phyloP scores from a whole-genome alignment of 1,140 invertebrate species.

The Drosophila sucinea region DNA sequence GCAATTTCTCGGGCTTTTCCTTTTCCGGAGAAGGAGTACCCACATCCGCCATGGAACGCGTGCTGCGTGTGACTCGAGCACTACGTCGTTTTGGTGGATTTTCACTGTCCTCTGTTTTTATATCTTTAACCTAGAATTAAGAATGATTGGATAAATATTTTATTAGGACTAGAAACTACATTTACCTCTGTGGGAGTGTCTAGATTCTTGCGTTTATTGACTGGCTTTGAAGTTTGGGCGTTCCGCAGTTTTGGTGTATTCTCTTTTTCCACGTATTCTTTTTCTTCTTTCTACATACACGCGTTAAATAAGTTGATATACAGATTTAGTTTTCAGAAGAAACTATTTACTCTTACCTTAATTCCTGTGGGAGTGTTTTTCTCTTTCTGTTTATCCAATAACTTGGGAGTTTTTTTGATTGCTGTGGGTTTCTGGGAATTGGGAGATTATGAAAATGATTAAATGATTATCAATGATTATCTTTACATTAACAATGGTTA shows the following conservation, averaged over 20 bases:
- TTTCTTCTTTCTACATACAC: slow-evolving; percentile 12
- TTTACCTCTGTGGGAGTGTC: slow-evolving; percentile 58
- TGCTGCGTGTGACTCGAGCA: slow-evolving; percentile 63
- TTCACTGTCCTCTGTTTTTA: slow-evolving; percentile 43
- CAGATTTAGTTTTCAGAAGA: not conserved
- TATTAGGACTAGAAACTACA: too few species aligned
- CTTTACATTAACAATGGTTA: slow-evolving; percentile 2
- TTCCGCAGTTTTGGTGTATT: slow-evolving; percentile 32
- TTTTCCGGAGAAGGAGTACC: slow-evolving; percentile 61
- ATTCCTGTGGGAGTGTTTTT: slow-evolving; percentile 12
- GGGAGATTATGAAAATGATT: fast-evolving
- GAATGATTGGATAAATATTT: not conserved
- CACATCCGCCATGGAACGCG: slow-evolving; percentile 66
- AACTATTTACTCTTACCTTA: not conserved
- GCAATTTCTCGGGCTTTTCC: slow-evolving; percentile 61
- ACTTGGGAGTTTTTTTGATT: slow-evolving; percentile 35
- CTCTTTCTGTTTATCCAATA: not conserved
- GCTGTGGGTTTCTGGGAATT: slow-evolving; percentile 13
- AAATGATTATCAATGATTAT: too few species aligned
- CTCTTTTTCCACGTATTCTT: slow-evolving; percentile 36
- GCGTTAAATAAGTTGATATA: not conserved
- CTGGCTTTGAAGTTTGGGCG: not conserved
- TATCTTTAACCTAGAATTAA: slow-evolving; percentile 38
- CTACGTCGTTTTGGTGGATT: slow-evolving; percentile 78
- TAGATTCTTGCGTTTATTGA: slow-evolving; percentile 48